Evolutionary conservation across 2,797 vertebrate genomes (phyloP), one percentile per base, ranked within the genome.

Genomic region (Anabacerthia variegaticeps): DNA sequence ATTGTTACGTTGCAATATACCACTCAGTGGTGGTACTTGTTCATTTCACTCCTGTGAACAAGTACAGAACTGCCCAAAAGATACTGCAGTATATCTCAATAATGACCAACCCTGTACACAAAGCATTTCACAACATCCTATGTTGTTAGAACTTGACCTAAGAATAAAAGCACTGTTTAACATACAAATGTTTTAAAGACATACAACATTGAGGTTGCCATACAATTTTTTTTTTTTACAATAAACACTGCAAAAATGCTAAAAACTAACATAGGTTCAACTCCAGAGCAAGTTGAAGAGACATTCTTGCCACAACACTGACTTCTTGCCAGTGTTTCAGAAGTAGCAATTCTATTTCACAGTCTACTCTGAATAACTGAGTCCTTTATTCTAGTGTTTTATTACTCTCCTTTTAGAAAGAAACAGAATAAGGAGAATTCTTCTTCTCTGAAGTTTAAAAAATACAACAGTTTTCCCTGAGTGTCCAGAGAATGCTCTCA

Each of bases 1-100:
- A 12, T 21, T 59, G 32, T 8, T 9, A 44, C 2, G 3, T 26
- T 51, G 30, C 36, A 62, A 22, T 12, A 3, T 5, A 51, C 63
- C 10, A 58, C 41, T 30, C 76, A 49, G n/a, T 18, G 4, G 2
- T 41, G 23, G 21, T 30, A 51, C 20, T 41, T 62, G 27, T 23
- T 69, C 26, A 26, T 10, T 67, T 76, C 21, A 7, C 19, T 59
- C 20, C 14, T 9, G 5, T n/a, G n/a, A n/a, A n/a, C n/a, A n/a
- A 77, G 36, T 17, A 49, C 11, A 73, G 46, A 69, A 56, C 2
- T 34, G 34, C 11, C 32, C 24, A 49, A 52, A 69, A 86, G 30
- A 41, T 21, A 37, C 10, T 6, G 1, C 12, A 61, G 17, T 13
- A 1, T 20, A 61, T 17, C 7, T 80, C 2, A 2, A 4, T 19